These are phyloP conservation scores for Telmatochromis sp. DNA, from an alignment of 2,113 vertebrate genomes.

Conservation along the genomic window DNA sequence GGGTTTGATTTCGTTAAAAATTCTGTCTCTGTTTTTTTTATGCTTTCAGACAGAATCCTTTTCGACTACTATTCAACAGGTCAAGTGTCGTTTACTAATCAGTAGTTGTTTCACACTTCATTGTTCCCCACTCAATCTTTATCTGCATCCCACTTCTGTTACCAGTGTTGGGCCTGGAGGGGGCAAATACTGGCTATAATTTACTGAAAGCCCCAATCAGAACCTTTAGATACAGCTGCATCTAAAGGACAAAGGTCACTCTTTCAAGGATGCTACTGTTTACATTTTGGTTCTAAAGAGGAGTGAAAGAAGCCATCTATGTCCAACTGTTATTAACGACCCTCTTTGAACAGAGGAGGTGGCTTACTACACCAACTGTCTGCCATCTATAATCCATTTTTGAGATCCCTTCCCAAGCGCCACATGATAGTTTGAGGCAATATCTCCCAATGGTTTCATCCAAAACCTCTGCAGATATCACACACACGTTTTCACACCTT, in stretches of 20 bases:
- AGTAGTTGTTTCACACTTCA: neutral
- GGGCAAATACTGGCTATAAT: neutral
- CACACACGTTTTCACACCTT: neutral
- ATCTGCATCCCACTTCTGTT: neutral
- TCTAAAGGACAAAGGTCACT: neutral
- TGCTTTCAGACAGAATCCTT: neutral
- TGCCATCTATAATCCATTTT: neutral
- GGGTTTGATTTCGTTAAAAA: neutral
- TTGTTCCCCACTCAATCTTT: neutral
- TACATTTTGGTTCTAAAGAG: neutral
- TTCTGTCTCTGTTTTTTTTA: neutral
- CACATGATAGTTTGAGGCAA: neutral
- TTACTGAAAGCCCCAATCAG: neutral
- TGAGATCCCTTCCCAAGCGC: neutral
- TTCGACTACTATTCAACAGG: neutral
- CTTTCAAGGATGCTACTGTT: neutral
- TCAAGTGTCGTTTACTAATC: neutral
- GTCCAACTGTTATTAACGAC: neutral
- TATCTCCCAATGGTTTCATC: neutral
- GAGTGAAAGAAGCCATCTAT: neutral
- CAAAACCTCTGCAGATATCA: neutral
- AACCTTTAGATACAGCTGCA: neutral
- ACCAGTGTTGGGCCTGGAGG: neutral
- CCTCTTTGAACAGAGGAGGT: neutral
- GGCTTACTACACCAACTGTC: rapidly evolving